These are phyloP conservation scores for Frieseomelitta varia DNA, from an alignment of 1,140 invertebrate genomes.

Conservation along the genomic window DNA sequence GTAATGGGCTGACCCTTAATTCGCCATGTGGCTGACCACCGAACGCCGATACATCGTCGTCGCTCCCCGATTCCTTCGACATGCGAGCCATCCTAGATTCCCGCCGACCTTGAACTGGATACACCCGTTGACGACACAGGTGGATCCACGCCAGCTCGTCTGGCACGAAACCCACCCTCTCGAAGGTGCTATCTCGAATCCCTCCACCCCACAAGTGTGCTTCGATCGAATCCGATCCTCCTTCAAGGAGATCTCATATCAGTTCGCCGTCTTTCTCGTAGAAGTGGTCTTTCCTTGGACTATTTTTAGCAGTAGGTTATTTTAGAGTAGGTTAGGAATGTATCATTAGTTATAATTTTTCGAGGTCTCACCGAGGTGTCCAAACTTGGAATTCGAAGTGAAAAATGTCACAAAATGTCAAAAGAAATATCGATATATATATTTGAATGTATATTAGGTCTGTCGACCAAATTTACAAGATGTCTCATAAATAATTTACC, in stretches of 20 bases:
- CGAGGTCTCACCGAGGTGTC: too few species aligned
- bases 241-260: background rate
- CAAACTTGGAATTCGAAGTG: too few species aligned
- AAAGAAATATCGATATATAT: too few species aligned
- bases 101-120: slow-evolving; percentile 60
- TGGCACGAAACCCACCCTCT: slow-evolving; percentile 56
- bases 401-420: too few species aligned
- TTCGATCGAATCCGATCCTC: background rate
- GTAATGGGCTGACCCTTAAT: slow-evolving; percentile 75
- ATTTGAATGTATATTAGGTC: too few species aligned
- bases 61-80: slow-evolving; percentile 57
- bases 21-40: slow-evolving; percentile 68
- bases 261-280: background rate
- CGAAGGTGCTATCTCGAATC: background rate
- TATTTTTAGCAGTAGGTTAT: too few species aligned
- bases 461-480: background rate
- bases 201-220: background rate
- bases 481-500: background rate
- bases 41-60: slow-evolving; percentile 70
- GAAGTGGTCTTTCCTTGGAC: background rate
- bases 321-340: too few species aligned
- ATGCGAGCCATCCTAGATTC: slow-evolving; percentile 63
- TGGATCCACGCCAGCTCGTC: slow-evolving; percentile 60
- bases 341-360: too few species aligned
- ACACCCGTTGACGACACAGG: slow-evolving; percentile 25